Evolutionary conservation across 2,888 invertebrate species (phyloP).

Genomic region (Watsonalla binaria): DNA sequence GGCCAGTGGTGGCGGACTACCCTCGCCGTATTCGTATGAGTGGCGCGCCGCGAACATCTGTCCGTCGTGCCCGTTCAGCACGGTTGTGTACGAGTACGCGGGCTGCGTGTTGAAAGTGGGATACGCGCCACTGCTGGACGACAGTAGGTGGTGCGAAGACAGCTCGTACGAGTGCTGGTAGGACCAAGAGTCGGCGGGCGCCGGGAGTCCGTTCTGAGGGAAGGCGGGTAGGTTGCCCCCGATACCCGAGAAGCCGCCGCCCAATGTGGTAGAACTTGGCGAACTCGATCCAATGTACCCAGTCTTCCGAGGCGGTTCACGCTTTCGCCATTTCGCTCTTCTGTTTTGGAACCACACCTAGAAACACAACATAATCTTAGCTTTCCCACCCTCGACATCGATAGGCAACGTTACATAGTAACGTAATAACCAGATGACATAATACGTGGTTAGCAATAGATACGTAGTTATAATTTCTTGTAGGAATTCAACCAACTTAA

Average conservation of each 20-base stretch:
- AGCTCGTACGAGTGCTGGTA: conserved; percentile 88
- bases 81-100: conserved; percentile 82
- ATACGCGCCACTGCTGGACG: conserved; percentile 82
- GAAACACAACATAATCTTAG: neutral
- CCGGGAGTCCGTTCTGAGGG: conserved; percentile 79
- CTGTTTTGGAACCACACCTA: conserved; percentile 93
- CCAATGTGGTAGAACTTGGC: conserved; percentile 82
- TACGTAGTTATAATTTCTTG: too few species aligned
- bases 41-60: conserved; percentile 85
- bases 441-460: too few species aligned
- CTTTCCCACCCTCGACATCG: too few species aligned
- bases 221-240: conserved; percentile 73
- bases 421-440: too few species aligned
- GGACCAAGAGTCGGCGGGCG: conserved; percentile 88
- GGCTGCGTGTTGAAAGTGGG: conserved; percentile 81
- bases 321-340: conserved; percentile 95
- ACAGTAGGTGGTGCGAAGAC: conserved; percentile 86
- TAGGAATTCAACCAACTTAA: too few species aligned
- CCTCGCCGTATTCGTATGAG: conserved; percentile 78
- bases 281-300: conserved; percentile 86
- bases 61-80: conserved; percentile 85
- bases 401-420: too few species aligned
- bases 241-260: conserved; percentile 79
- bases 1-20: conserved; percentile 81
- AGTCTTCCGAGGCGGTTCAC: conserved; percentile 94